A percentile compares a stretch with the other conserved stretches of the same genome.
Evolutionary conservation across 2,113 vertebrate genomes (phyloP).

Genomic region (Puffinus mauretanicus): DNA sequence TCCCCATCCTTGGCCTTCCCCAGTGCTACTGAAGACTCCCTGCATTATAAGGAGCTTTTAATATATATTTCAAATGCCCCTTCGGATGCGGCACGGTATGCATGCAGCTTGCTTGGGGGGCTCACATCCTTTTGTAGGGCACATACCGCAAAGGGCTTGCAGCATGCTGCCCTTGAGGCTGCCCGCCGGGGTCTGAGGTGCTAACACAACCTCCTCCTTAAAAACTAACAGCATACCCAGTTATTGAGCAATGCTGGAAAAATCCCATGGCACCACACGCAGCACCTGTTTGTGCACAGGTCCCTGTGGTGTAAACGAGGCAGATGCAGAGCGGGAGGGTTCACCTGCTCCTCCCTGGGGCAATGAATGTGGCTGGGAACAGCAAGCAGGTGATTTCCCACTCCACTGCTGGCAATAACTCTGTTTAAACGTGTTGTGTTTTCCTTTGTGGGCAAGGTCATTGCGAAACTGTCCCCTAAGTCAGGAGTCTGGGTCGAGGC

Average conservation of each 20-base stretch:
- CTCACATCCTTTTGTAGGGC: not conserved
- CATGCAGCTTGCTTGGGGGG: not conserved
- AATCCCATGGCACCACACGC: accelerated
- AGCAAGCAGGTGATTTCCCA: not conserved
- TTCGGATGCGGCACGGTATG: not conserved
- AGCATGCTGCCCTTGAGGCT: not conserved
- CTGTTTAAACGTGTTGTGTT: not conserved
- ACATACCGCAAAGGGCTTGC: not conserved
- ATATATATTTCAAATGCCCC: not conserved
- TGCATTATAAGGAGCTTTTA: not conserved
- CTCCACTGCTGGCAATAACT: accelerated
- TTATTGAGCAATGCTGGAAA: not conserved
- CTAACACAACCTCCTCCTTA: not conserved
- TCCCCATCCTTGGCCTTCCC: not conserved
- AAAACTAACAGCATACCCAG: not conserved
- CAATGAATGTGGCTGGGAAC: not conserved
- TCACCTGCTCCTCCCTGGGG: not conserved
- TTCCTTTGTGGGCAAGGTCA: not conserved
- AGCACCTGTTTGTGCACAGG: not conserved
- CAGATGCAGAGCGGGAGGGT: not conserved
- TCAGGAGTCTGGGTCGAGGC: not conserved
- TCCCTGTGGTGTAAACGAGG: not conserved
- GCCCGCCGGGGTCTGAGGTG: not conserved
- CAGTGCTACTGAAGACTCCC: not conserved
- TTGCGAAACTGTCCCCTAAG: not conserved